Percentiles rank a stretch among this genome's conserved stretches.
Conservation (phyloP, 2,113 vertebrate genomes). For the Bolborhynchus lineola region DNA sequence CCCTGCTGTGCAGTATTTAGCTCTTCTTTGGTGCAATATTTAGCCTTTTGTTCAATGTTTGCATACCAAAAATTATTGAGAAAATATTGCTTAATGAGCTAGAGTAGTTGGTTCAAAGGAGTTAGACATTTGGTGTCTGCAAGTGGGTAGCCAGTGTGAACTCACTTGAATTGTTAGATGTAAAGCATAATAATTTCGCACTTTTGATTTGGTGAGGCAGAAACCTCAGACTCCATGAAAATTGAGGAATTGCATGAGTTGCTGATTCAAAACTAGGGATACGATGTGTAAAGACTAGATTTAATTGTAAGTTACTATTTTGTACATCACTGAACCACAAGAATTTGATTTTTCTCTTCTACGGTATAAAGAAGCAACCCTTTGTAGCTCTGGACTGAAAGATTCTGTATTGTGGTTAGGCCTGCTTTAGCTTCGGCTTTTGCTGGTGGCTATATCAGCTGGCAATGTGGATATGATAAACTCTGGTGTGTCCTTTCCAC, state of each 20-base stretch:
- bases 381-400: neutral
- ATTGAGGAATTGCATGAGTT: neutral
- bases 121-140: slow-evolving; percentile 47
- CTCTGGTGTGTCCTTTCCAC: neutral
- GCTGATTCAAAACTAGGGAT: slow-evolving; percentile 2
- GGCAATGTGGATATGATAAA: neutral
- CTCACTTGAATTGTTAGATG: slow-evolving; percentile 34
- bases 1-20: slow-evolving; percentile 71
- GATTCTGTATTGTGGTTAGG: neutral
- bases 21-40: slow-evolving; percentile 72
- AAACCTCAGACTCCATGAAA: slow-evolving; percentile 43
- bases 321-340: neutral
- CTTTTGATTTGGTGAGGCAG: slow-evolving; percentile 24
- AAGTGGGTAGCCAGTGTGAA: slow-evolving; percentile 25
- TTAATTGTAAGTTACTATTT: neutral
- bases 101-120: slow-evolving; percentile 53
- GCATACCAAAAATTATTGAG: slow-evolving; percentile 72
- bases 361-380: neutral
- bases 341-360: neutral
- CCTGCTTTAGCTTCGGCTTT: neutral
- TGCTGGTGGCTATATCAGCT: neutral
- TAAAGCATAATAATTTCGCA: slow-evolving; percentile 45
- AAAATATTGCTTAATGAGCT: slow-evolving; percentile 75
- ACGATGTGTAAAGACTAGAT: neutral
- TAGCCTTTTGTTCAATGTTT: slow-evolving; percentile 77